Percentiles rank a stretch among this genome's conserved stretches.
phyloP scores from a whole-genome alignment of 2,113 vertebrate genomes.

The Agapornis roseicollis region DNA sequence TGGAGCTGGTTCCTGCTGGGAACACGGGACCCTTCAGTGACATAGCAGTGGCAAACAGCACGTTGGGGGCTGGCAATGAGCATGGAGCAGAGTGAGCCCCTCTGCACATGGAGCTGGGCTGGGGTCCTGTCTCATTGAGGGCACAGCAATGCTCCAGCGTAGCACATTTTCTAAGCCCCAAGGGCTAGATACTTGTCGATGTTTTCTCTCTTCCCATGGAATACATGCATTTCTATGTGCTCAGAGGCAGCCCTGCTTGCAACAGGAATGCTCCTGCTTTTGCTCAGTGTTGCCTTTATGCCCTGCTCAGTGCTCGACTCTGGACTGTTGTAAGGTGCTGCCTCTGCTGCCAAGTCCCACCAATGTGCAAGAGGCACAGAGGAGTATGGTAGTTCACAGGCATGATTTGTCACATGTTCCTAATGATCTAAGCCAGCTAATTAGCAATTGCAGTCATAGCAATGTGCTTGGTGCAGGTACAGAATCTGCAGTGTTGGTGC shows the following conservation, averaged over 20 bases:
- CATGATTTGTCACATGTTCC: rapidly evolving
- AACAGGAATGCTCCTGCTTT: rapidly evolving
- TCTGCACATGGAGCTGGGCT: neutral
- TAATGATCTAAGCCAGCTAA: neutral
- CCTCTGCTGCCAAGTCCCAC: neutral
- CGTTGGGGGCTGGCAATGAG: neutral
- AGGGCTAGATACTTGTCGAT: rapidly evolving
- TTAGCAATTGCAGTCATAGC: rapidly evolving
- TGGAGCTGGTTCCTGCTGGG: neutral
- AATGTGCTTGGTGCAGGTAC: rapidly evolving
- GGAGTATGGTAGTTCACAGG: neutral
- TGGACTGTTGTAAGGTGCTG: rapidly evolving
- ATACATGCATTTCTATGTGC: rapidly evolving
- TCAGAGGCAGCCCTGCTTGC: rapidly evolving
- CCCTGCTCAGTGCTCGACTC: neutral
- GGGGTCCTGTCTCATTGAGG: neutral
- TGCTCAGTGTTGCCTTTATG: neutral
- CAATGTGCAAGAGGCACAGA: rapidly evolving
- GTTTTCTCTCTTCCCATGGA: rapidly evolving
- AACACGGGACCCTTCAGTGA: neutral
- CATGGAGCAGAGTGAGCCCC: neutral
- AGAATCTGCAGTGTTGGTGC: neutral
- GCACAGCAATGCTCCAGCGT: rapidly evolving
- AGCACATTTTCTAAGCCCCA: rapidly evolving
- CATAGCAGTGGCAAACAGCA: neutral